These are phyloP conservation scores for Mallateleia sp. DNA, from an alignment of 2,888 invertebrate species.

Conservation along the genomic window DNA sequence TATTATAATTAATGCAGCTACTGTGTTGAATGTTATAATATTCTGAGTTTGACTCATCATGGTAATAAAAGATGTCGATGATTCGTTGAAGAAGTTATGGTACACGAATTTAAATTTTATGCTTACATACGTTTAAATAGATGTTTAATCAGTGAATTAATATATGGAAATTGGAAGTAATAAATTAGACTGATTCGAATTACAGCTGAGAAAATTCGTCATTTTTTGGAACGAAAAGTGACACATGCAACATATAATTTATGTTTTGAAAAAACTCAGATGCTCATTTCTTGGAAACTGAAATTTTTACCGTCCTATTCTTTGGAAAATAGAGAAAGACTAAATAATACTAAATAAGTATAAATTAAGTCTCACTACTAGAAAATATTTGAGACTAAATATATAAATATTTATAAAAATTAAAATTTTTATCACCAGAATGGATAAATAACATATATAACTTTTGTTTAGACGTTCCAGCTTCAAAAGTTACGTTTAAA, in stretches of 20 bases:
- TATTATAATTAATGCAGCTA: conserved; percentile 1
- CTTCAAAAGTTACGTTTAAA: no score
- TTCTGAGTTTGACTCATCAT: background rate
- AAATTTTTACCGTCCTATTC: no score
- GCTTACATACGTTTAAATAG: conserved; percentile 40
- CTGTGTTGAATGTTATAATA: conserved; percentile 53
- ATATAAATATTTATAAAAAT: no score
- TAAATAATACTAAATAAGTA: no score
- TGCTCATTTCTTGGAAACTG: conserved; percentile 44
- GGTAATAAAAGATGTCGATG: conserved; percentile 22
- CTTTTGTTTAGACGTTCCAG: no score
- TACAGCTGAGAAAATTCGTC: conserved; percentile 59
- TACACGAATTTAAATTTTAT: conserved; percentile 31
- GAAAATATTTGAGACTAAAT: no score
- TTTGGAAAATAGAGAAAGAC: no score
- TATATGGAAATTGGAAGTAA: conserved; percentile 50
- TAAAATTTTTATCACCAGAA: no score
- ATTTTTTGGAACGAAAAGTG: conserved; percentile 51
- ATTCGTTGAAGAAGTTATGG: background rate
- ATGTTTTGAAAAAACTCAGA: conserved; percentile 38
- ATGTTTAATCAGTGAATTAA: conserved; percentile 36
- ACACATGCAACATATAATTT: conserved; percentile 39
- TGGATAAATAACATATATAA: no score
- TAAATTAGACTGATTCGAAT: conserved; percentile 57
- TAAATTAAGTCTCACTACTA: no score